phyloP scores from a whole-genome alignment of 2,113 vertebrate species.

The Brachyhypopomus gauderio region DNA sequence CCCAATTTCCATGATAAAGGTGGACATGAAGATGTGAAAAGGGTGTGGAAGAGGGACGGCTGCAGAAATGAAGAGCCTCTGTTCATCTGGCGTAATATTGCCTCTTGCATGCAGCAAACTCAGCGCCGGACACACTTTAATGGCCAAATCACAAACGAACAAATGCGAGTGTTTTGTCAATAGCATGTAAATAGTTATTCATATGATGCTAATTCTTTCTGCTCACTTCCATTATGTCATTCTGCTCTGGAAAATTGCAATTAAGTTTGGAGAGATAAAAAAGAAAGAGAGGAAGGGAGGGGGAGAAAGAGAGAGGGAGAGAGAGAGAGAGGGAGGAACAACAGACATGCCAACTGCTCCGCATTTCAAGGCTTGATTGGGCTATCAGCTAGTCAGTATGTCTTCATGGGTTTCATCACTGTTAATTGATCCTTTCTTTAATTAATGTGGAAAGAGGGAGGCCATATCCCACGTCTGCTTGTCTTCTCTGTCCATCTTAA shows the following conservation, averaged over 20 bases:
- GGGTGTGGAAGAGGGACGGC: conserved; percentile 52
- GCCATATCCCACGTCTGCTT: conserved; percentile 72
- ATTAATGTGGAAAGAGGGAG: conserved; percentile 79
- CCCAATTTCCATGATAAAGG: conserved; percentile 71
- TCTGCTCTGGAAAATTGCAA: conserved; percentile 79
- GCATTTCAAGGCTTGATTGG: conserved; percentile 80
- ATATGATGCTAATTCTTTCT: conserved; percentile 71
- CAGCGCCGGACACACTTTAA: conserved; percentile 47
- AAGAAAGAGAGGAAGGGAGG: conserved; percentile 56
- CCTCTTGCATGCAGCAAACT: conserved; percentile 29
- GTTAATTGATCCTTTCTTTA: conserved; percentile 83
- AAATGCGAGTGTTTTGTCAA: conserved; percentile 62
- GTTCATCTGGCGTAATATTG: conserved; percentile 43
- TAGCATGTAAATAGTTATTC: conserved; percentile 69
- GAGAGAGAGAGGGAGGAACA: conserved; percentile 24
- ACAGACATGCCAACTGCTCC: conserved; percentile 73
- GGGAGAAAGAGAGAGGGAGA: conserved; percentile 62
- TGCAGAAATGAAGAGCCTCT: conserved; percentile 58
- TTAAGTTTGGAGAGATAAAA: conserved; percentile 80
- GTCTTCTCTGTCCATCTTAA: conserved; percentile 73
- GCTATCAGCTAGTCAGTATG: conserved; percentile 75
- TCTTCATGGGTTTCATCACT: conserved; percentile 75
- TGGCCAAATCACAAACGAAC: conserved; percentile 63
- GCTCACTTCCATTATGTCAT: conserved; percentile 75
- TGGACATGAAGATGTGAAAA: conserved; percentile 53